These are phyloP conservation scores for Conus ventricosus DNA, from an alignment of 1,140 invertebrate species.

Conservation along the genomic window DNA sequence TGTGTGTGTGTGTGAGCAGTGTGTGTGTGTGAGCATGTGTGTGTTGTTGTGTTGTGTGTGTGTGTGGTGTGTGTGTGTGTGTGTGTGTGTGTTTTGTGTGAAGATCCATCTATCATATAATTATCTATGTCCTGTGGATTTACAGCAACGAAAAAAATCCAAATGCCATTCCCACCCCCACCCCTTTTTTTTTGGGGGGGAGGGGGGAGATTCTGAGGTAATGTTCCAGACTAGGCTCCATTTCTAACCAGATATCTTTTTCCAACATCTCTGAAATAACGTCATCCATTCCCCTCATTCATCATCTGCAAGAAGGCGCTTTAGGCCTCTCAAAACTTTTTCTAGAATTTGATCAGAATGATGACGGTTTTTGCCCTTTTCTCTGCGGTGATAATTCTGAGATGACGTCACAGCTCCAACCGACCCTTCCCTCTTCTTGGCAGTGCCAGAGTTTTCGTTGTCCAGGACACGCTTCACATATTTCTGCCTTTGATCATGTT, in stretches of 20 bases:
- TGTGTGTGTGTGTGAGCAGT: too few species aligned
- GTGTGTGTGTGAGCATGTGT: too few species aligned
- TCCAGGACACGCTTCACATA: slow-evolving; percentile 20
- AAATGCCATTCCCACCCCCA: neutral
- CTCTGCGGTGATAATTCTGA: neutral
- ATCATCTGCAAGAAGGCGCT: neutral
- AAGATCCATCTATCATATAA: too few species aligned
- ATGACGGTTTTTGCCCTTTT: neutral
- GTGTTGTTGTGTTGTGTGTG: too few species aligned
- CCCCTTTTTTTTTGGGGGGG: too few species aligned
- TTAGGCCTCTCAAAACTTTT: neutral
- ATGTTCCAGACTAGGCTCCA: neutral
- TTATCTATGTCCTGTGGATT: too few species aligned
- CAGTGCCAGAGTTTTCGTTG: neutral
- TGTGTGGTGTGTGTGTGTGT: too few species aligned
- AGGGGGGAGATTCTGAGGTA: neutral
- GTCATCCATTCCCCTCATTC: neutral
- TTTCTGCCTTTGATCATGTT: neutral
- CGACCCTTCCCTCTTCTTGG: neutral
- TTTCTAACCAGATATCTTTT: too few species aligned
- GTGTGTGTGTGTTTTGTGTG: too few species aligned
- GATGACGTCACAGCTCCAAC: neutral
- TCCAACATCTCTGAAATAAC: neutral
- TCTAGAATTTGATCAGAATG: neutral
- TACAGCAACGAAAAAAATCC: too few species aligned